Base-by-base conservation (phyloP, 2,113 vertebrate genomes). In the Nothobranchius furzeri region DNA sequence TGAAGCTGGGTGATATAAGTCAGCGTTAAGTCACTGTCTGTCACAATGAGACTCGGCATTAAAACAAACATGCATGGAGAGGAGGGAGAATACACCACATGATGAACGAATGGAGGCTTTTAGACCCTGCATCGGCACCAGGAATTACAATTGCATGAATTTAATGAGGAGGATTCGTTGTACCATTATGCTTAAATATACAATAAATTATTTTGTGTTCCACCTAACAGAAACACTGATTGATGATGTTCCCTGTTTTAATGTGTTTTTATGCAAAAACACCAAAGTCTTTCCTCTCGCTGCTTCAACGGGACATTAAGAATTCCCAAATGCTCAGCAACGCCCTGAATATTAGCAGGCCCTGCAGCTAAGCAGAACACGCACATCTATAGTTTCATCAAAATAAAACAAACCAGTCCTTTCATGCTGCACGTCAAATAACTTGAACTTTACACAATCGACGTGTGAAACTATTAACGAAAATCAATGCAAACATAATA, bases 231-330 rank as follows among this genome's bases (percentile, higher is more conserved):
- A 4, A 45, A 17, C 17, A 7, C 53, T 76, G 76, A 84, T 64
- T 84, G 79, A 87, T 87, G 70, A 85, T 72, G 56, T 36, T 58
- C 56, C 49, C 42, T 9, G 25, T 57, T 70, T 64, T 53, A 76
- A 81, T 15, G 25, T 70, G 6, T 79, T 65, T 78, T 81, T 71
- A 78, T 84, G 74, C 77, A 88, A 84, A 88, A 84, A 79, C 72
- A 75, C 36, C 60, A 11, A 24, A 60, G 17, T 70, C 76, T 30
- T 37, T 24, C 35, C 52, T 58, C 65, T 72, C 65, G 61, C 72
- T 63, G 64, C 42, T 45, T 64, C 7, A 1, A 36, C 52, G 57
- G 50, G 59, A 62, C 65, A 57, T 73, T 59, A 81, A 70, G 46
- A 63, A 74, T 69, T 65, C 51, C 12, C 46, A 51, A 60, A 76